Evolutionary conservation across 2,797 vertebrate species (phyloP).

Genomic region (Coccyzus lansbergi): DNA sequence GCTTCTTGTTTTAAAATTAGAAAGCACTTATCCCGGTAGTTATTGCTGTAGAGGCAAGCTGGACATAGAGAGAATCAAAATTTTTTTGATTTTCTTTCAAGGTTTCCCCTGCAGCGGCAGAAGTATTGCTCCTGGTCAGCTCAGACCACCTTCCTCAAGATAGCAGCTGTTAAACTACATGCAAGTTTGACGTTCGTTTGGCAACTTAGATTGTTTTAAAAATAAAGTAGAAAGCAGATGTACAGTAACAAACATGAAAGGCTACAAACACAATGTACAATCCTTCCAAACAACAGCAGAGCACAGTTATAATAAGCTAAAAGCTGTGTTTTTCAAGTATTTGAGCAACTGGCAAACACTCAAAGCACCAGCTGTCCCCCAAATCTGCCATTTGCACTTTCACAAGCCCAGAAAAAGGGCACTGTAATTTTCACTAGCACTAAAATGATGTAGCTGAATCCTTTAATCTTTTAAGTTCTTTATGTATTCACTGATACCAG

Average conservation of each 20-base stretch:
- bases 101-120: background rate
- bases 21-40: background rate
- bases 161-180: background rate
- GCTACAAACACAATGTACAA: background rate
- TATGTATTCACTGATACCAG: background rate
- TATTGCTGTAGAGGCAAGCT: background rate
- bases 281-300: background rate
- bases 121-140: background rate
- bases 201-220: background rate
- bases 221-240: slow-evolving; percentile 13
- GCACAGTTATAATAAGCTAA: background rate
- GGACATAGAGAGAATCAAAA: background rate
- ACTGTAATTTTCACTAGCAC: background rate
- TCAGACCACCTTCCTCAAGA: background rate
- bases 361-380: slow-evolving; percentile 2
- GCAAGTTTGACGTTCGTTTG: background rate
- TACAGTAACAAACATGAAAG: slow-evolving; percentile 19
- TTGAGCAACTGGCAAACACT: slow-evolving; percentile 17
- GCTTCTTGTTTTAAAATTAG: background rate
- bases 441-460: background rate
- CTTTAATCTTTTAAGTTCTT: background rate
- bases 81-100: background rate
- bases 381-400: slow-evolving; percentile 5
- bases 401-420: background rate
- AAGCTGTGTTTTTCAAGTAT: background rate